Percentiles rank a stretch among this genome's conserved stretches.
Conservation (phyloP, 64 coral and sea anemone species). For the Pachyseris speciosa region DNA sequence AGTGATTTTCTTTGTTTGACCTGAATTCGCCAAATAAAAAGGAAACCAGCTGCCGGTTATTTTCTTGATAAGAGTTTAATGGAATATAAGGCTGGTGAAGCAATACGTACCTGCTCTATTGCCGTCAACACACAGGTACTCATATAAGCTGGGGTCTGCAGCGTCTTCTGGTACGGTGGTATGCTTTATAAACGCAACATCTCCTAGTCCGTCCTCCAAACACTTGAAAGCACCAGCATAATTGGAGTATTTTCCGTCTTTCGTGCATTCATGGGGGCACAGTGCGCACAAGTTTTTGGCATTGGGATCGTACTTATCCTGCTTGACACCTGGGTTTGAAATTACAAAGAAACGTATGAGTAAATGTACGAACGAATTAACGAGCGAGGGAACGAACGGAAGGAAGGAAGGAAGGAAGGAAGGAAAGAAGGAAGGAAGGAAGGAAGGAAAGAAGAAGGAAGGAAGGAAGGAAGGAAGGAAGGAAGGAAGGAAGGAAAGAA, state of each 20-base stretch:
- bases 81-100: not conserved
- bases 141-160: not conserved
- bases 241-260: not conserved
- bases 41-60: too few species aligned
- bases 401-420: too few species aligned
- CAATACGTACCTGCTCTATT: not conserved
- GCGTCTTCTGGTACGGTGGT: not conserved
- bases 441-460: too few species aligned
- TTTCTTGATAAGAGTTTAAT: too few species aligned
- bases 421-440: too few species aligned
- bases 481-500: too few species aligned
- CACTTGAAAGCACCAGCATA: conserved; percentile 71
- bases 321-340: not conserved
- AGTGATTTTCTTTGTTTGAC: too few species aligned
- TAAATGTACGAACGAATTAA: not conserved
- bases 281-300: conserved; percentile 55
- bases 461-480: too few species aligned
- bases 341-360: too few species aligned
- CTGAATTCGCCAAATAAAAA: too few species aligned
- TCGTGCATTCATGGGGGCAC: not conserved
- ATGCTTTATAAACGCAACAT: conserved; percentile 82
- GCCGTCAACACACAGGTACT: conserved; percentile 63
- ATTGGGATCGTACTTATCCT: too few species aligned
- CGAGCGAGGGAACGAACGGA: too few species aligned
- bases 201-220: conserved; percentile 23